Base-by-base conservation (phyloP, 2,113 vertebrate species). In the Tachuris rubrigastra region DNA sequence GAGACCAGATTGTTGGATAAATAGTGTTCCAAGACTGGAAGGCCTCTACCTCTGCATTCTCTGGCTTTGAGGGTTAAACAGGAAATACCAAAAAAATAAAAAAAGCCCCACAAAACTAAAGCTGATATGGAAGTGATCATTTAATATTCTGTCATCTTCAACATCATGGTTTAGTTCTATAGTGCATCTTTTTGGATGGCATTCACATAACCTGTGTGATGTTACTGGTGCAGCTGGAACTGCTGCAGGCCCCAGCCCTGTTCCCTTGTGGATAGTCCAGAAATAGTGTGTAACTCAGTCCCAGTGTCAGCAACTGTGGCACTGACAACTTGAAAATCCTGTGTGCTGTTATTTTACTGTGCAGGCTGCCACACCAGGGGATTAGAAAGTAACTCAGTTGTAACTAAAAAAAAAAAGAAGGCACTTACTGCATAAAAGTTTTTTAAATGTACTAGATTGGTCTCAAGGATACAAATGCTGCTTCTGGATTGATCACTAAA, bases 21-120 rank as follows among this genome's bases (percentile, higher is more conserved):
- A 85, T 81, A 84, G 66, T 5, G 8, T 96, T 96, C 90, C 80
- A 75, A 72, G 76, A 58, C 41, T 74, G 78, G 85, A 49, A 65
- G 53, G 28, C 76, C 95, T 96, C 95, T 96, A 94, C 96, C 95
- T 95, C 86, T 94, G 66, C 90, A 42, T 94, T 95, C 92, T 85
- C 85, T 88, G 90, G 77, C 88, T 82, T 90, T 42, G 69, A 87
- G 62, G 49, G 81, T 90, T 96, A 95, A 96, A 95, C 93, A 97
- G 96, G 93, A 96, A 97, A 97, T 94, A 53, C 74, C 89, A 94
- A 93, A 89, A 89, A 91, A 78, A 75, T 55, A n/a, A 72, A 91
- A 96, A 95, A 91, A 95, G 12, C 14, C 35, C n/a, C 35, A 14
- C 24, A 81, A 79, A 87, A 74, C 13, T 24, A 25, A 85, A 75